A percentile compares a stretch with the other conserved stretches of the same genome.
Conservation (phyloP, 2,888 invertebrate genomes). For the Leptura quadrifasciata region DNA sequence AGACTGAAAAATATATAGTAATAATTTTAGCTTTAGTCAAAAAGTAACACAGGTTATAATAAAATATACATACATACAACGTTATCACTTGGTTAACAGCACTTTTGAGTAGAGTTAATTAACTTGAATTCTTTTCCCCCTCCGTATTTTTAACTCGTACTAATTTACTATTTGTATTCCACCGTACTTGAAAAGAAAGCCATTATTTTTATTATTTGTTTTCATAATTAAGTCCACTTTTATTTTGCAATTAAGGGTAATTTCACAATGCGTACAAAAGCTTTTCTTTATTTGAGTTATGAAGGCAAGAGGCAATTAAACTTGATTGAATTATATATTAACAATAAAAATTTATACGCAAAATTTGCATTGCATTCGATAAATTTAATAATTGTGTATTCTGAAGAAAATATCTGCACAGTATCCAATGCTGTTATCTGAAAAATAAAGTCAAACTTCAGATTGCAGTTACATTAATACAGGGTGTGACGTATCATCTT, state of each 20-base stretch:
- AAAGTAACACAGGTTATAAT: no score
- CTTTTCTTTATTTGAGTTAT: background rate
- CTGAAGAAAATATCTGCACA: no score
- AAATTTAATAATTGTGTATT: no score
- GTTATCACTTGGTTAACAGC: no score
- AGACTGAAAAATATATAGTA: no score
- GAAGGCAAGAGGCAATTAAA: background rate
- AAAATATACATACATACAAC: no score
- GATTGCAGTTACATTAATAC: no score
- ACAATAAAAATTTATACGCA: background rate
- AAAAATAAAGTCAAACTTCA: no score
- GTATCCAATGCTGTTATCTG: no score
- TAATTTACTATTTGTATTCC: background rate
- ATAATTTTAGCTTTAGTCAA: no score
- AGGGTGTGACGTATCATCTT: no score
- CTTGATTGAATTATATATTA: background rate
- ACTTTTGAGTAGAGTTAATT: background rate
- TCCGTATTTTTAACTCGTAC: background rate
- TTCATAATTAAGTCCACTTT: background rate
- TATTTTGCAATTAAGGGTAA: background rate
- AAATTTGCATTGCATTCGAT: background rate
- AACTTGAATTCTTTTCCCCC: background rate
- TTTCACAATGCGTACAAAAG: background rate
- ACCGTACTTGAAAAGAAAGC: background rate
- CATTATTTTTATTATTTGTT: constrained; percentile 1